Conservation (phyloP, 1,140 invertebrate species). For the Oryzaephilus surinamensis region DNA sequence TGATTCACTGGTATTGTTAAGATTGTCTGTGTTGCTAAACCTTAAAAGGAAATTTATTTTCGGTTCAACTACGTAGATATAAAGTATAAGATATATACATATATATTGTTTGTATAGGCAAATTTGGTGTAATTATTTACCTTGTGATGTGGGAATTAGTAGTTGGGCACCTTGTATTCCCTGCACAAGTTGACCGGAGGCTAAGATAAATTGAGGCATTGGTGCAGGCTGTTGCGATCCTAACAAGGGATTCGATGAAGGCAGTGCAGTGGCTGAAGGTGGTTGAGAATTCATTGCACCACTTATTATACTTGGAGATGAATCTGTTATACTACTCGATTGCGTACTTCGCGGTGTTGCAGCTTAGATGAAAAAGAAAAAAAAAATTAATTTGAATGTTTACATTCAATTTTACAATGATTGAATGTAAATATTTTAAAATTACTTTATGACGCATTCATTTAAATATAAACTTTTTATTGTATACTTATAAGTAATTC, state of each 20-base stretch:
- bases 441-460: too few species aligned
- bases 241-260: slow-evolving; percentile 27
- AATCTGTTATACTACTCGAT: slow-evolving; percentile 14
- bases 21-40: slow-evolving; percentile 86
- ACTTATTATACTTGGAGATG: slow-evolving; percentile 5
- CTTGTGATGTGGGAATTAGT: slow-evolving; percentile 88
- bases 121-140: slow-evolving; percentile 46
- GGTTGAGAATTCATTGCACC: slow-evolving; percentile 14
- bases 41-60: slow-evolving; percentile 44
- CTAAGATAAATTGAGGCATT: slow-evolving; percentile 82
- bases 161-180: slow-evolving; percentile 87
- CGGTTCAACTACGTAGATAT: too few species aligned
- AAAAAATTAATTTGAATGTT: too few species aligned
- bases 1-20: slow-evolving; percentile 84
- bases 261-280: slow-evolving; percentile 13
- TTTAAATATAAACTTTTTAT: too few species aligned
- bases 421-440: too few species aligned
- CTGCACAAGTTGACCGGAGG: slow-evolving; percentile 80
- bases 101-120: neutral
- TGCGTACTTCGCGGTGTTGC: slow-evolving; percentile 20
- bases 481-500: too few species aligned
- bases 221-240: slow-evolving; percentile 52
- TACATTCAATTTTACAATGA: too few species aligned
- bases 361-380: too few species aligned
- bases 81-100: neutral